phyloP scores from a whole-genome alignment of 2,888 invertebrate species.

The Branchipolynoe longqiensis region DNA sequence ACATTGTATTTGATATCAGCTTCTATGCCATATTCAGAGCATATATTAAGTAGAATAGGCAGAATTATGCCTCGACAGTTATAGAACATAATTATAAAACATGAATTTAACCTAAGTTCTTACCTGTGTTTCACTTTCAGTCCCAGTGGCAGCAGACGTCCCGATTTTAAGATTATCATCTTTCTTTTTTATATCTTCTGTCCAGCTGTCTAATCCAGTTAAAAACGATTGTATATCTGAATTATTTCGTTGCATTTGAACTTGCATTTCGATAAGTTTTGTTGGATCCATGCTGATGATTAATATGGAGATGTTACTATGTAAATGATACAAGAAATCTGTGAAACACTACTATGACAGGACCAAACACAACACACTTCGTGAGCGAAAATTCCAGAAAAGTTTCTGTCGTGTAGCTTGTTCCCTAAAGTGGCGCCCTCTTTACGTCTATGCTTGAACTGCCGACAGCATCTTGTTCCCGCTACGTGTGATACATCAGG shows the following conservation, averaged over 20 bases:
- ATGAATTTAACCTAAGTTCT: not conserved
- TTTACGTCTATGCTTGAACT: too few relatives aligned
- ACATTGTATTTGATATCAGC: too few relatives aligned
- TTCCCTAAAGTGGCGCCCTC: too few relatives aligned
- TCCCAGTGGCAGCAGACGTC: not conserved
- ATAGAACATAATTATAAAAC: not conserved
- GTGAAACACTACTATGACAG: too few relatives aligned
- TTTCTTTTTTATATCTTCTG: conserved; percentile 77
- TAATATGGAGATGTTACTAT: not conserved
- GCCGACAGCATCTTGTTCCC: too few relatives aligned
- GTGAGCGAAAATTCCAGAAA: too few relatives aligned
- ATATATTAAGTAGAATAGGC: not conserved
- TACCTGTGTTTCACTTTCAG: not conserved
- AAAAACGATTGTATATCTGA: conserved; percentile 87
- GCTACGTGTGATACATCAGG: too few relatives aligned
- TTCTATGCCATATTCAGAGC: too few relatives aligned
- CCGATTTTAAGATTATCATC: conserved; percentile 69
- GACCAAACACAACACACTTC: too few relatives aligned
- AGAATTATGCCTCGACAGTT: not conserved
- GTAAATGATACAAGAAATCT: too few relatives aligned
- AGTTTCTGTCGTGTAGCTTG: too few relatives aligned
- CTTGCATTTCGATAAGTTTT: conserved; percentile 87
- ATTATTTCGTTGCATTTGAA: conserved; percentile 88
- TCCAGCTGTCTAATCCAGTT: conserved; percentile 86
- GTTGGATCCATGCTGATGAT: conserved; percentile 65